Evolutionary conservation across 2,113 vertebrate species (phyloP), one percentile per base, ranked within the genome.

Genomic region (Pteruthius melanotis): DNA sequence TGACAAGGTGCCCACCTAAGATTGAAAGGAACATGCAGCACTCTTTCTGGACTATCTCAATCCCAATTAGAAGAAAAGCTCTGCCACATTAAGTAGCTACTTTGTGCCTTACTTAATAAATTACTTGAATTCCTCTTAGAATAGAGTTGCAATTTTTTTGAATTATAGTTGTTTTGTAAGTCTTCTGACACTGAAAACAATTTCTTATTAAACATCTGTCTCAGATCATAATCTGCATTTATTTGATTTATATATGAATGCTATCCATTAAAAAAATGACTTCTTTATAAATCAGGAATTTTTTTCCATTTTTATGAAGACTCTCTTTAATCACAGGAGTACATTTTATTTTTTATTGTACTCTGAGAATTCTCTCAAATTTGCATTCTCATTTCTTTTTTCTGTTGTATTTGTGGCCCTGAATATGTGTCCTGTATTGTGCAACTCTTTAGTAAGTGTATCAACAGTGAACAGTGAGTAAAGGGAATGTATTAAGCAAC

Each of bases 401-500:
- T 60, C 14, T 79, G 10, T 83, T 90, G 35, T 9, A 45, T 71
- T 92, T 89, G 39, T 72, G 89, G 21, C 47, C 63, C n/a, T 37
- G 54, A 88, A 72, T 93, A 57, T 64, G 21, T 35, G 26, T 68
- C 40, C 61, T 63, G 21, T 59, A 60, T 89, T 92, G 49, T 84
- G 59, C 72, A 95, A 76, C 78, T 69, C 60, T 89, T 83, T 37
- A 86, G 18, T 56, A 63, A 93, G 35, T n/a, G 42, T 71, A 77
- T 85, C 59, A 69, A 65, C 23, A 89, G 24, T 35, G 63, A 90
- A 59, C 31, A 93, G 75, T 24, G 50, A 83, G 85, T 91, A 95
- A 94, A 96, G 69, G 35, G 66, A 93, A 70, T 71, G 63, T 65
- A 85, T 81, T 87, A 74, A 76, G 83, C 74, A 87, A 71, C 94